Conservation (phyloP, 2,888 invertebrate genomes). For the Balanococcus diminutus region DNA sequence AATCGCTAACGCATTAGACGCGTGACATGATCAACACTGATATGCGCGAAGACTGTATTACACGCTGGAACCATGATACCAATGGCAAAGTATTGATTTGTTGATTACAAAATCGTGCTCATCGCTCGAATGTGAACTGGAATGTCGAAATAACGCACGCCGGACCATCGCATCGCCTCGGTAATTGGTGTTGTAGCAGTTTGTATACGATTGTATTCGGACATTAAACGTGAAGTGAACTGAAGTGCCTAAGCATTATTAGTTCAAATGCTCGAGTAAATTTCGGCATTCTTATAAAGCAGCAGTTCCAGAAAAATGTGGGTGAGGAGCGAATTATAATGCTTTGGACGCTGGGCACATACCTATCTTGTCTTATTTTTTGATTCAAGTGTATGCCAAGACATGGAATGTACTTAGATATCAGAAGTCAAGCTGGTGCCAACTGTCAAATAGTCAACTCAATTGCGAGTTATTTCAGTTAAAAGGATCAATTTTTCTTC, state of each 20-base stretch:
- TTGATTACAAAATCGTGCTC: slow-evolving; percentile 10
- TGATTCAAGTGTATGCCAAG: neutral
- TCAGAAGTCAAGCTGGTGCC: no score
- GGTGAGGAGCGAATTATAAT: neutral
- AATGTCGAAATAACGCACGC: slow-evolving; percentile 7
- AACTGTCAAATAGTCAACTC: no score
- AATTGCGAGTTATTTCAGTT: no score
- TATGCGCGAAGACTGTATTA: slow-evolving; percentile 14
- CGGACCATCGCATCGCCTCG: neutral
- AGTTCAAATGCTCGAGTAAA: neutral
- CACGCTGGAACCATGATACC: slow-evolving; percentile 19
- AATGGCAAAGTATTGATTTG: neutral
- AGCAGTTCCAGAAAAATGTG: neutral
- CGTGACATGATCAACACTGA: neutral
- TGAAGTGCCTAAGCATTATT: neutral
- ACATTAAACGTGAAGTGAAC: neutral
- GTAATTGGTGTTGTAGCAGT: neutral
- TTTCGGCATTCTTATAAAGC: neutral
- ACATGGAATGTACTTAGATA: no score
- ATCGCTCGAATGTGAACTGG: neutral
- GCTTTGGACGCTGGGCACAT: neutral
- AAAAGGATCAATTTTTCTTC: no score
- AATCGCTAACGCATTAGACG: slow-evolving; percentile 19
- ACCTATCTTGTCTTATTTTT: neutral
- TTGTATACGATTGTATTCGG: neutral